These are phyloP conservation scores for Diploscapter pachys DNA, from an alignment of 1,140 invertebrate genomes.

Conservation along the genomic window DNA sequence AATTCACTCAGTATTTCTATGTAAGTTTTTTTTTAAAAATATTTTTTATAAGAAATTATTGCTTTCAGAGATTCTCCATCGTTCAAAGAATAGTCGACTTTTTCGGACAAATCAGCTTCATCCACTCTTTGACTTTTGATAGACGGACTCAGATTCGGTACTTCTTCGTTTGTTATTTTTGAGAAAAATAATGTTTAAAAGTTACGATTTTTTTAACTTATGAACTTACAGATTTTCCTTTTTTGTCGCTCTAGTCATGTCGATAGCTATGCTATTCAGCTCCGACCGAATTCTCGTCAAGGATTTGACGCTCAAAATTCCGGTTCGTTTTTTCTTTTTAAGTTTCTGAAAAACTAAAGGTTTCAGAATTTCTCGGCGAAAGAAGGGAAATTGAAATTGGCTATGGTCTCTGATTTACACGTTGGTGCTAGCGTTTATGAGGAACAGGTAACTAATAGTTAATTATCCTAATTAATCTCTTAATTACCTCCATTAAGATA, in stretches of 20 bases:
- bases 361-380: conserved; percentile 20
- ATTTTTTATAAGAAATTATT: background rate
- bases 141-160: no score
- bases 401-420: conserved; percentile 28
- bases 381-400: conserved; percentile 1
- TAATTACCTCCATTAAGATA: conserved; percentile 5
- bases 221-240: no score
- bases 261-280: no score
- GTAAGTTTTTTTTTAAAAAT: background rate
- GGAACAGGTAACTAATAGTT: conserved; percentile 15
- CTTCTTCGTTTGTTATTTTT: no score
- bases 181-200: no score
- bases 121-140: no score
- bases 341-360: background rate
- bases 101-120: background rate
- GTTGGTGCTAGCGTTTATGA: conserved; percentile 28
- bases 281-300: background rate
- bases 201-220: no score
- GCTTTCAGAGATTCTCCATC: conserved; percentile 3
- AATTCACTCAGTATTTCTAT: conserved; percentile 3
- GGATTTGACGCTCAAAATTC: background rate
- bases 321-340: background rate
- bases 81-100: conserved; percentile 1
- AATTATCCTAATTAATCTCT: background rate
- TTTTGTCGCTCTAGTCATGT: no score